phyloP scores from a whole-genome alignment of 1,140 invertebrate species.

The Leptonema lineaticorne region DNA sequence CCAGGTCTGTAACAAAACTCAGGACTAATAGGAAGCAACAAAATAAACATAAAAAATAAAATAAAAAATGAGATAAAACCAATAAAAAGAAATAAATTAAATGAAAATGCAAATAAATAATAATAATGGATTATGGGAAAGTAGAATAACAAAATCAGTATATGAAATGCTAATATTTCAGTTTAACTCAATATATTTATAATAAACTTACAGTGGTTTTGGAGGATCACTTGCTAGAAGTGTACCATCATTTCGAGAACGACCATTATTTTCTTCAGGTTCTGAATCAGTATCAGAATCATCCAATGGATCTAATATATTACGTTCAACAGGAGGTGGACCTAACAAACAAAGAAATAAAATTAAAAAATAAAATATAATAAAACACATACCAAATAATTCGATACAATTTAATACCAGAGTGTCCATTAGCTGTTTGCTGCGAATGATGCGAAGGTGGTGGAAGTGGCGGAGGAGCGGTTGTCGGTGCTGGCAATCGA shows the following conservation, averaged over 20 bases:
- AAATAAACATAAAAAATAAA: conserved; percentile 41
- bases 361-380: neutral
- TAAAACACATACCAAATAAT: neutral
- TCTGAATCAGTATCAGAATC: conserved; percentile 68
- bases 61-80: conserved; percentile 42
- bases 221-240: conserved; percentile 93
- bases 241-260: conserved; percentile 85
- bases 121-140: neutral
- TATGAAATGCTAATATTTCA: too few species aligned
- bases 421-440: conserved; percentile 43
- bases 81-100: conserved; percentile 45
- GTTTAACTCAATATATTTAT: neutral
- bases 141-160: too few species aligned
- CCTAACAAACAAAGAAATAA: conserved; percentile 40
- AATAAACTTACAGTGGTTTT: conserved; percentile 88
- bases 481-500: conserved; percentile 58
- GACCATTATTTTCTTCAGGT: conserved; percentile 65
- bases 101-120: conserved; percentile 13
- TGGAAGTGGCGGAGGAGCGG: conserved; percentile 45
- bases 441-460: conserved; percentile 34
- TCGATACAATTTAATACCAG: too few species aligned
- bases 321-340: conserved; percentile 51
- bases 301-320: conserved; percentile 59
- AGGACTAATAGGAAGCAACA: conserved; percentile 61
- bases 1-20: conserved; percentile 86